Percentiles rank a stretch among this genome's conserved stretches.
These are phyloP conservation scores for Sturnira hondurensis DNA, from an alignment of 2,113 vertebrate species.

Conservation along the genomic window DNA sequence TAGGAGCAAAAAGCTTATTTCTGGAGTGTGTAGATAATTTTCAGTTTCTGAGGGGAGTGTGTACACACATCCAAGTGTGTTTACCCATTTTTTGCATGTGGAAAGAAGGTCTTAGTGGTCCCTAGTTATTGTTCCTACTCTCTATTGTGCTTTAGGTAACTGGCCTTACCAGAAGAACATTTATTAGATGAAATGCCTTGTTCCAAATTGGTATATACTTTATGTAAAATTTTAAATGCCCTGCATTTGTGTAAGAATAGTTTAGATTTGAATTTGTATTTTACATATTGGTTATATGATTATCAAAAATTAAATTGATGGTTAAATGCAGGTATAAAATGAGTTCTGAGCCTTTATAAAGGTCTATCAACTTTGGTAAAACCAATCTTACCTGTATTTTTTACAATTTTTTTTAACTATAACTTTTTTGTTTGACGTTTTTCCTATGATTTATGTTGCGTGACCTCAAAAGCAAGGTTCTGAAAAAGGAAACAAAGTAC, in stretches of 20 bases:
- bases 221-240: slow-evolving; percentile 50
- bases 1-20: neutral
- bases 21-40: neutral
- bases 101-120: neutral
- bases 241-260: slow-evolving; percentile 42
- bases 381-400: slow-evolving; percentile 17
- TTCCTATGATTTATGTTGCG: slow-evolving; percentile 35
- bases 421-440: slow-evolving; percentile 42
- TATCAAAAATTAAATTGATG: slow-evolving; percentile 39
- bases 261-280: slow-evolving; percentile 62
- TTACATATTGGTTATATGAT: slow-evolving; percentile 32
- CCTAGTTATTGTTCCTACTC: neutral
- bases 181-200: slow-evolving; percentile 28
- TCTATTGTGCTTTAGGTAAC: slow-evolving; percentile 27
- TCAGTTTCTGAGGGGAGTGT: neutral
- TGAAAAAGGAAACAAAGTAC: neutral
- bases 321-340: slow-evolving; percentile 48
- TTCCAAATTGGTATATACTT: slow-evolving; percentile 45
- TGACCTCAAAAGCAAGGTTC: neutral
- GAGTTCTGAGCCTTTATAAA: slow-evolving; percentile 54
- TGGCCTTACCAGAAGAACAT: slow-evolving; percentile 36
- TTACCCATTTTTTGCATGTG: neutral
- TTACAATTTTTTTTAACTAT: slow-evolving; percentile 35
- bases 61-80: neutral
- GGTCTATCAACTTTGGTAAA: slow-evolving; percentile 45